phyloP scores from a whole-genome alignment of 2,888 invertebrate genomes.

The Tachina fera region DNA sequence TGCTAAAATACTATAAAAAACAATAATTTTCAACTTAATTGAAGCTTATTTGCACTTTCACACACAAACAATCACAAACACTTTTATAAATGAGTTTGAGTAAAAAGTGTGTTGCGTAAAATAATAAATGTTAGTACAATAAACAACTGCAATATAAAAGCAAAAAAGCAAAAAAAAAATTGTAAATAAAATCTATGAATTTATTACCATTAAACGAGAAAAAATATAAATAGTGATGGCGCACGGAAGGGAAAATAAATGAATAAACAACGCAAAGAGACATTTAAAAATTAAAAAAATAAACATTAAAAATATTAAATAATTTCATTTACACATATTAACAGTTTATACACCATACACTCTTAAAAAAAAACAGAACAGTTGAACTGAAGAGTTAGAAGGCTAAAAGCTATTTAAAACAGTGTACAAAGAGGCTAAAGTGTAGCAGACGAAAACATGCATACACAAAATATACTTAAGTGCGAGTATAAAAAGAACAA shows the following conservation, averaged over 20 bases:
- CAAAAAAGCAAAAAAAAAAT: neutral
- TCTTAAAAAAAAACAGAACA: neutral
- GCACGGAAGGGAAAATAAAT: neutral
- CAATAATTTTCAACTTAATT: conserved; percentile 63
- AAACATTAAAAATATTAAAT: conserved; percentile 18
- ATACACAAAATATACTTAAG: neutral
- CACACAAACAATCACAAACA: neutral
- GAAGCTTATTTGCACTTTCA: conserved; percentile 57
- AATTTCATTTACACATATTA: conserved; percentile 20
- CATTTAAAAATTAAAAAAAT: conserved; percentile 11
- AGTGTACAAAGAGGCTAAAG: conserved; percentile 2
- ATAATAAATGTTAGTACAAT: conserved; percentile 14
- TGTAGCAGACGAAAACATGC: conserved; percentile 2
- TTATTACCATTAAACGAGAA: conserved; percentile 6
- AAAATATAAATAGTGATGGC: neutral
- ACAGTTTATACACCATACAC: conserved; percentile 4
- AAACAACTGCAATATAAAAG: conserved; percentile 3
- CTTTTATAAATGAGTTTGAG: conserved; percentile 17
- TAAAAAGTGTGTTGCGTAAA: neutral
- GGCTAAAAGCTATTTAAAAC: conserved; percentile 21
- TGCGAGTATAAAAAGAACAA: conserved; percentile 3
- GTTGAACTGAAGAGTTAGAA: neutral
- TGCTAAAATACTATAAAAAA: conserved; percentile 38
- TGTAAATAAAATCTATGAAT: conserved; percentile 55
- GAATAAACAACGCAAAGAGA: conserved; percentile 7